Conservation (phyloP, 2,888 invertebrate genomes). For the Pasiphila rectangulata region DNA sequence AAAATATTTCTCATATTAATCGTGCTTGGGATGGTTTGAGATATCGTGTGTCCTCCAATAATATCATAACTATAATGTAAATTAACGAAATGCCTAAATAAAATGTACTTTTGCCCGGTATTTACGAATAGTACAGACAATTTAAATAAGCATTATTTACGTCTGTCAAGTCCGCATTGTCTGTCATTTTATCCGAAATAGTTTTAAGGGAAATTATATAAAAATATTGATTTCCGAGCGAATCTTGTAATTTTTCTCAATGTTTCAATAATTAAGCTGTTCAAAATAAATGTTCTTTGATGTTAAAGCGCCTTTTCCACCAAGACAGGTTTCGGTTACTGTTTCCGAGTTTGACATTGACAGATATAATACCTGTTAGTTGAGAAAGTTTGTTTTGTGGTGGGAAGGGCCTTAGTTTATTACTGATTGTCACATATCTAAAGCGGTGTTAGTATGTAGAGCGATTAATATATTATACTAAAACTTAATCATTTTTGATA, state of each 20-base stretch:
- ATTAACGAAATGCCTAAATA: too few species aligned
- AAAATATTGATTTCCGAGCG: too few species aligned
- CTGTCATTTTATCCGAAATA: too few species aligned
- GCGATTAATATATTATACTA: slow-evolving; percentile 2
- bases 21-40: too few species aligned
- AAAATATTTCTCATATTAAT: too few species aligned
- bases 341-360: neutral
- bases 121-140: too few species aligned
- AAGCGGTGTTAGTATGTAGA: slow-evolving; percentile 4
- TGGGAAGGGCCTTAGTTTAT: neutral
- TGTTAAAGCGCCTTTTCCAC: slow-evolving; percentile 2
- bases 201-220: neutral
- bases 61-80: too few species aligned
- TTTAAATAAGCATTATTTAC: too few species aligned
- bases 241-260: slow-evolving; percentile 11
- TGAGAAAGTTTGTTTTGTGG: neutral
- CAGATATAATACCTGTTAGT: neutral
- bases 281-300: slow-evolving; percentile 22
- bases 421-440: slow-evolving; percentile 17
- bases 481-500: slow-evolving; percentile 2
- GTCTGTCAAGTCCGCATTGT: too few species aligned
- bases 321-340: neutral
- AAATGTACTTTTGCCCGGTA: too few species aligned
- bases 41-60: too few species aligned
- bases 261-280: slow-evolving; percentile 23